Base-by-base conservation (phyloP, 2,113 vertebrate genomes). In the Zosterops borbonicus region DNA sequence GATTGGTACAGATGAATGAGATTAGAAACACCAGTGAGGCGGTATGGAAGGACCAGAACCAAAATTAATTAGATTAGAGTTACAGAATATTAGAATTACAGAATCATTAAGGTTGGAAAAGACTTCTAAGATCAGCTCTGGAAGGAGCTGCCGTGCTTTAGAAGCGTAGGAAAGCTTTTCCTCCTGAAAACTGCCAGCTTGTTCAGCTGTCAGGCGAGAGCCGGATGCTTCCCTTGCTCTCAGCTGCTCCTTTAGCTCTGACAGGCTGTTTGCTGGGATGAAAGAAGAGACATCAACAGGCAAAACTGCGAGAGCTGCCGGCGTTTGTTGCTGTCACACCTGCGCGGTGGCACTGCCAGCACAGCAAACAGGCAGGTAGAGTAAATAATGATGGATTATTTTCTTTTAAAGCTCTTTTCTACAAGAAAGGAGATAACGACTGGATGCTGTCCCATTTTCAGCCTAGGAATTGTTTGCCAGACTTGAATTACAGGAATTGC, bases 401-500 rank as follows among this genome's bases (percentile, higher is more conserved):
- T 4, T 9, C 8, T 74, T 37, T 47, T 13, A 2, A 8, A 63
- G 64, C 37, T 58, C 52, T 79, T 65, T 79, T 41, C 31, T 33
- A n/a, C 18, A 11, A 81, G 79, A 25, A 59, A 71, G 87, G 84
- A 83, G 89, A 83, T 90, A 90, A 92, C 27, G 2, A 35, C 86
- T 91, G 92, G 93, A 87, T 86, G 64, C 73, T 58, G 70, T 94
- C 83, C 94, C 91, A 6, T 91, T 86, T 87, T 37, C 77, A 91
- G 86, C 5, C 46, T 4, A 56, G 79, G 90, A 70, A 63, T 86
- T 83, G 88, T 94, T 94, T 76, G 82, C 79, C 58, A 75, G 82
- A 11, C 65, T 91, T 85, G 92, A 93, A 85, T 87, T 59, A 60
- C 87, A 83, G 94, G 92, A 93, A 79, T 91, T 87, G 95, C 85